Evolutionary conservation across 2,888 invertebrate species (phyloP).

Genomic region (Drosophila multiciliata): DNA sequence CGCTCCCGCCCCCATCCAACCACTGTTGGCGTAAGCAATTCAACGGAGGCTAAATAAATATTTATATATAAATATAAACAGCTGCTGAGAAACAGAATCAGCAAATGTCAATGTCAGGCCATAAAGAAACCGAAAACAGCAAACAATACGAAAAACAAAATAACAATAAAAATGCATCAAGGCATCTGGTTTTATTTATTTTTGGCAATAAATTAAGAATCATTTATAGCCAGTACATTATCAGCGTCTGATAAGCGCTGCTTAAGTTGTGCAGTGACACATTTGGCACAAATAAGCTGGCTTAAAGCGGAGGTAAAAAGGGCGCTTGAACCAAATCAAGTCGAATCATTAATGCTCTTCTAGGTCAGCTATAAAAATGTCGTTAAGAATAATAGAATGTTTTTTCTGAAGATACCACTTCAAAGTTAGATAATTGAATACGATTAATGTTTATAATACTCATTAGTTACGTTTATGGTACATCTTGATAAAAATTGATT

Average conservation of each 20-base stretch:
- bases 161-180: slow-evolving; percentile 42
- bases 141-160: slow-evolving; percentile 27
- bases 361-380: background rate
- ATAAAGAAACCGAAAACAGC: slow-evolving; percentile 55
- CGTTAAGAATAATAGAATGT: background rate
- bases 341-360: background rate
- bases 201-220: slow-evolving; percentile 22
- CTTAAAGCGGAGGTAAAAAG: background rate
- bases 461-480: slow-evolving; percentile 19
- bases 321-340: background rate
- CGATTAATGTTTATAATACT: background rate
- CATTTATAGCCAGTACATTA: slow-evolving; percentile 16
- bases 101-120: slow-evolving; percentile 82
- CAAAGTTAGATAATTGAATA: slow-evolving; percentile 21
- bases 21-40: slow-evolving; percentile 17
- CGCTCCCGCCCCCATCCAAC: too few species aligned
- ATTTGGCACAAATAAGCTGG: background rate
- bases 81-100: slow-evolving; percentile 47
- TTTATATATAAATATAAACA: slow-evolving; percentile 20
- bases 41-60: slow-evolving; percentile 28
- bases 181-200: slow-evolving; percentile 30
- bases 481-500: slow-evolving; percentile 34
- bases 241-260: slow-evolving; percentile 30
- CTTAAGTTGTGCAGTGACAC: slow-evolving; percentile 18
- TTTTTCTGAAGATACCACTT: slow-evolving; percentile 3